A percentile compares a stretch with the other conserved stretches of the same genome.
phyloP scores from a whole-genome alignment of 2,888 invertebrate species.

The Zeuzera pyrina region DNA sequence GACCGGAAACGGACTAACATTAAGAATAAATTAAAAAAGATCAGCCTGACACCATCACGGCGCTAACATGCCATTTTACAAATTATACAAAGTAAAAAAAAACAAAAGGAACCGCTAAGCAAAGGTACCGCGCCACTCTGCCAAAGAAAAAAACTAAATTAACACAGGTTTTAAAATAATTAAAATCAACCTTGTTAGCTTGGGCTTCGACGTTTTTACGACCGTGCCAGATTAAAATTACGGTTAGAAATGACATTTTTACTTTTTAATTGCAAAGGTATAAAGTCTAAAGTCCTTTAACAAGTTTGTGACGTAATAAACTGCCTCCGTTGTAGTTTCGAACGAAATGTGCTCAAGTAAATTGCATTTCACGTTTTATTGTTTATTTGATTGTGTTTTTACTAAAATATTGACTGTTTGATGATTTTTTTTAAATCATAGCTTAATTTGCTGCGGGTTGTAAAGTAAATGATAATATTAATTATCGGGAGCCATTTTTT shows the following conservation, averaged over 20 bases:
- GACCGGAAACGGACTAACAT: constrained; percentile 56
- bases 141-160: constrained; percentile 53
- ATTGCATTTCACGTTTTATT: constrained; percentile 52
- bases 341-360: constrained; percentile 41
- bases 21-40: constrained; percentile 52
- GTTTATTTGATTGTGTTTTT: constrained; percentile 54
- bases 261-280: no score
- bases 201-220: constrained; percentile 44
- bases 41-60: constrained; percentile 34
- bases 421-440: no score
- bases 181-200: constrained; percentile 66
- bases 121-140: constrained; percentile 41
- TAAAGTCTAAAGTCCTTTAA: constrained; percentile 17
- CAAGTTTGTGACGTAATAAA: constrained; percentile 3
- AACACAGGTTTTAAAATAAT: constrained; percentile 64
- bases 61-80: constrained; percentile 69
- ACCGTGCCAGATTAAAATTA: constrained; percentile 19
- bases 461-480: no score
- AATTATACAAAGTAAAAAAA: constrained; percentile 58
- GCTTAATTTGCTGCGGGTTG: no score
- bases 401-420: no score
- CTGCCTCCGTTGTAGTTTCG: constrained; percentile 11
- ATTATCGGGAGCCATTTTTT: no score
- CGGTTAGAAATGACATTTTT: no score
- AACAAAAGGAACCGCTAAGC: constrained; percentile 38